Base-by-base conservation (phyloP, 2,113 vertebrate species). In the Addax nasomaculatus region DNA sequence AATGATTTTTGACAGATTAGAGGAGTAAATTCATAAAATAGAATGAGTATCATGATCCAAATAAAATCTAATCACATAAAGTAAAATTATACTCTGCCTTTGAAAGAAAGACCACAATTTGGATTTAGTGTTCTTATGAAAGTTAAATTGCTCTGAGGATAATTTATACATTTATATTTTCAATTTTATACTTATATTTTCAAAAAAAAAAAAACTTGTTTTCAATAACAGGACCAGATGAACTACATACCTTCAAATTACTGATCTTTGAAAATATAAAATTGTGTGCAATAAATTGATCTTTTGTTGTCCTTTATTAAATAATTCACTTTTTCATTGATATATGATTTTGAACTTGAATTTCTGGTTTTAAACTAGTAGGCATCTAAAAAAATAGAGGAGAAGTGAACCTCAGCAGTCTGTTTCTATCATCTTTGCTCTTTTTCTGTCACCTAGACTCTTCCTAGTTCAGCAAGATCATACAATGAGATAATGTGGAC, bases 381-480 rank as follows among this genome's bases (percentile, higher is more conserved):
- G 45, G 3, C 23, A 2, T 83, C 55, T 81, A 23, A 15, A 30
- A 36, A 57, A 55, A 6, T 73, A 39, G 27, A 92, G 33, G 12
- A 49, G 92, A 94, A 90, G 90, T 36, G 97, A 96, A 90, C 27
- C 97, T 78, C 62, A 95, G 30, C 5, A 92, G 1, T 70, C 49
- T 95, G 85, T 96, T 97, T 11, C 4, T 97, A 91, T 97, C 96
- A 43, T 84, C 67, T 49, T 55, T 67, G 29, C 19, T 95, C 45
- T 90, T 76, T 36, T 96, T 84, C 25, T 88, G 45, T 64, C 76
- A 70, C 4, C 67, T 94, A 10, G 3, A 13, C 67, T 45, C 30
- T 7, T 93, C 1, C 2, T 97, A 93, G 2, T 33, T 67, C 30
- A 95, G 1, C 70, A 95, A 96, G 17, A 55, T 86, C 73, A 96